Percentiles rank a stretch among this genome's conserved stretches.
Evolutionary conservation across 1,140 invertebrate species (phyloP).

Genomic region (Vollenhovia emeryi): DNA sequence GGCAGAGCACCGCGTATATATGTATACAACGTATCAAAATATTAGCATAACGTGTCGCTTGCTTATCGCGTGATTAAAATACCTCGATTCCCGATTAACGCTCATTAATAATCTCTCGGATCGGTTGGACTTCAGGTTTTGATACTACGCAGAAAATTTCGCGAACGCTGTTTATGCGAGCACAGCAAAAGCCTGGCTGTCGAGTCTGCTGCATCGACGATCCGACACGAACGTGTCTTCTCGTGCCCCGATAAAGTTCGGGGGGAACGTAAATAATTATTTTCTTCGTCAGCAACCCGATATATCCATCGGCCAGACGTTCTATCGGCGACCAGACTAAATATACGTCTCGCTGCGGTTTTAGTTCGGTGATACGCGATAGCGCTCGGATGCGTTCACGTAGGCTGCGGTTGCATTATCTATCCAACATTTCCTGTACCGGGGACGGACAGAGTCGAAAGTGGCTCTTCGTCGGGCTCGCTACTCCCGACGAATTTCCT

Average conservation of each 20-base stretch:
- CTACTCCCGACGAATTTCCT: background rate
- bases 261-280: background rate
- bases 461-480: background rate
- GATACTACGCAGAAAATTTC: background rate
- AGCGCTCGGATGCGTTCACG: conserved; percentile 56
- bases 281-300: conserved; percentile 21
- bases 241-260: background rate
- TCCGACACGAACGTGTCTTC: conserved; percentile 7
- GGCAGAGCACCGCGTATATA: background rate
- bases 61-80: background rate
- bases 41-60: background rate
- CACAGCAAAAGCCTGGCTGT: background rate
- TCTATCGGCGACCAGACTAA: conserved; percentile 35
- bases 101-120: background rate
- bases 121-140: background rate
- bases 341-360: conserved; percentile 52
- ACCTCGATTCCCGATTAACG: background rate
- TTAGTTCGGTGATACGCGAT: conserved; percentile 64
- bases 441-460: conserved; percentile 16
- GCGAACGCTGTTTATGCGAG: background rate
- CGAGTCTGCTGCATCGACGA: background rate
- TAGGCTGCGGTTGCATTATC: conserved; percentile 63
- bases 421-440: conserved; percentile 51
- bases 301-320: conserved; percentile 6
- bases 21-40: background rate